Evolutionary conservation across 2,888 invertebrate species (phyloP), one percentile per base, ranked within the genome.

Genomic region (Drosophila phalerata): DNA sequence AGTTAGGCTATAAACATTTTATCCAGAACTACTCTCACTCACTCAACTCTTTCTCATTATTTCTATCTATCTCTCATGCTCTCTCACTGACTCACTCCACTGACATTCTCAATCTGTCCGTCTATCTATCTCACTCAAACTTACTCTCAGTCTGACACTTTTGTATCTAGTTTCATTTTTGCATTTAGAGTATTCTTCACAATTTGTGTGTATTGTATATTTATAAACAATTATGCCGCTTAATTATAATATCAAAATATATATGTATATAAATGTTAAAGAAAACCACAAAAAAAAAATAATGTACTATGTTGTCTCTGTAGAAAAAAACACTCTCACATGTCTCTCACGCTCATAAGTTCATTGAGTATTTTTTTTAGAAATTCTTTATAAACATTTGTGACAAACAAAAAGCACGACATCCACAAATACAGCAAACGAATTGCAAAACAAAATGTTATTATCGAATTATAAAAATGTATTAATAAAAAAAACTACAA

Each of bases 191-290:
- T 86, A 88, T 86, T 89, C 69, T 78, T 86, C 90, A 84, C 88
- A 88, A 73, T 78, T 81, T 81, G 89, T 89, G 87, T 88, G 90
- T 90, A 89, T 90, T 89, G 75, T 81, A 81, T 81, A 81, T 81
- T 81, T 85, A 90, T 91, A 90, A 89, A 90, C 76, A 87, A 89
- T 85, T 88, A 88, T 79, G 86, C 88, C 89, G 88, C 84, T 81
- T 84, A 84, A 84, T 84, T 89, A 81, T 84, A 83, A 89, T 87
- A 73, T 51, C 77, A 68, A 62, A 51, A 48, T 77, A 62, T 73
- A 75, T 80, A 71, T 73, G 73, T 68, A 81, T 67, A 64, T 66
- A 79, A 58, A 71, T 56, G 57, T 76, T 49, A 60, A 65, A 58
- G 63, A 65, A 73, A 80, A 85, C 28, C 47, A 55, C 69, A 67